Percentiles rank a stretch among this genome's conserved stretches.
phyloP scores from a whole-genome alignment of 2,888 invertebrate genomes.

The Carpatolechia fugitivella region DNA sequence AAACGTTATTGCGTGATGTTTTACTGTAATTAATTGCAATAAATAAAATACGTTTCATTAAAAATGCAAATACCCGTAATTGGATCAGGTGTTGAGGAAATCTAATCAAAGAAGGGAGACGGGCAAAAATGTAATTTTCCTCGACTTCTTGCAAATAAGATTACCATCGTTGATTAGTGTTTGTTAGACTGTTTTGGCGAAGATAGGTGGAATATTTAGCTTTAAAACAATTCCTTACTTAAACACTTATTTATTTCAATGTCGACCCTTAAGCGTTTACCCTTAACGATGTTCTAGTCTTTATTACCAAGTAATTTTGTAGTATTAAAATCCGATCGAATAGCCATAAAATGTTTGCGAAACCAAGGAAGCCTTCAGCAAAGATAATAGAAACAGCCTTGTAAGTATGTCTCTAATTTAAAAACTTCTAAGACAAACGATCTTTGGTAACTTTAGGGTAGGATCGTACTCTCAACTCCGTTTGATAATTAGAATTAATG shows the following conservation, averaged over 20 bases:
- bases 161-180: conserved; percentile 19
- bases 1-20: no score
- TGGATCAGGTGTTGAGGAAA: conserved; percentile 6
- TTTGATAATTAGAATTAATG: conserved; percentile 24
- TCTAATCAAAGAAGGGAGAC: conserved; percentile 11
- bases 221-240: neutral
- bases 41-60: conserved; percentile 2
- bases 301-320: no score
- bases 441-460: conserved; percentile 9
- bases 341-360: no score
- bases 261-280: neutral
- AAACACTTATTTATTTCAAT: neutral
- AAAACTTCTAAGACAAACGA: conserved; percentile 14
- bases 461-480: conserved; percentile 15
- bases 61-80: conserved; percentile 10
- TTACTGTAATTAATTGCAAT: no score
- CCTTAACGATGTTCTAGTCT: neutral
- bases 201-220: neutral
- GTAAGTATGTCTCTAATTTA: conserved; percentile 6
- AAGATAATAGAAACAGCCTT: neutral
- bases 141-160: conserved; percentile 8
- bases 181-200: conserved; percentile 12
- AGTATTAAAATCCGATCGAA: no score
- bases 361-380: no score
- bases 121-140: conserved; percentile 13